Base-by-base conservation (phyloP, 2,797 vertebrate species). In the Psittacula echo region DNA sequence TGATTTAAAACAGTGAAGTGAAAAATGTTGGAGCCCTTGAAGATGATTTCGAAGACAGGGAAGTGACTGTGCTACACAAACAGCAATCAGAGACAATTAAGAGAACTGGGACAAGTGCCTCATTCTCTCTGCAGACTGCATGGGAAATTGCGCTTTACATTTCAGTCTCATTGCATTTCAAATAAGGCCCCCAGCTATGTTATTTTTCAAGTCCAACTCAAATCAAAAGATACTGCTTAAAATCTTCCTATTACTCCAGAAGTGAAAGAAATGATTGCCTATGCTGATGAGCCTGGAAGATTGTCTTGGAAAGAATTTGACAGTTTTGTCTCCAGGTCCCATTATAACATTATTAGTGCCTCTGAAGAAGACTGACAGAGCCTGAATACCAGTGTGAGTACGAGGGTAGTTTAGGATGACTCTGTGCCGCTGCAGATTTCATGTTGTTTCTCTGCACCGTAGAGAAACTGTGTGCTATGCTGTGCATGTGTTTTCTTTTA, bases 61-160 rank as follows among this genome's bases (percentile, higher is more conserved):
- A 98, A 97, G 96, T 96, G 96, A 97, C 93, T 89, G 94, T 95
- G 92, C 95, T 96, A 93, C 97, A 96, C 97, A 98, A 98, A 96
- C 97, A 97, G 98, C 98, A 98, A 98, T 98, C 98, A 98, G 96
- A 97, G 96, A 98, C 96, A 98, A 98, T 98, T 98, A 98, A 97
- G 98, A 96, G 97, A 97, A 97, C 97, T 94, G 92, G 96, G 94
- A 97, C 97, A 98, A 98, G 98, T 97, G 97, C 95, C 94, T 98
- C 97, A 92, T 98, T 98, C 95, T 98, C 97, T 97, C 92, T 5
- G 42, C 94, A 94, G 96, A 94, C 96, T 90, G 94, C 96, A 97
- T 96, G 96, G 95, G 96, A 98, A 98, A 98, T 98, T 98, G 96
- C 90, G 39, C 97, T 98, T 98, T 97, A 96, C 97, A 97, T 98